phyloP scores from a whole-genome alignment of 2,888 invertebrate genomes.

The Agrochola litura region DNA sequence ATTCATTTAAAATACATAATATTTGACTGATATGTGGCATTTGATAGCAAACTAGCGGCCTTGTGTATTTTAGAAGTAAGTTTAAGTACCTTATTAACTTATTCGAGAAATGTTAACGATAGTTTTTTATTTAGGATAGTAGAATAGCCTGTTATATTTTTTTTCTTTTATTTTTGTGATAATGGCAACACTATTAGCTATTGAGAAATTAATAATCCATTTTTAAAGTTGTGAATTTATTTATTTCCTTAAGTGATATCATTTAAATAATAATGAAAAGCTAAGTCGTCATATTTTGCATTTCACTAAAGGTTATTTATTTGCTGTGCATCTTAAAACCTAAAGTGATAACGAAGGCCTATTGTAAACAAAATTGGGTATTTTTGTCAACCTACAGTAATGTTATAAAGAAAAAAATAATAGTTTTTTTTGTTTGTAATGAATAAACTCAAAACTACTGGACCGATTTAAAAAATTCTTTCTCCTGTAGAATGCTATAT shows the following conservation, averaged over 20 bases:
- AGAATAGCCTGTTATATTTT: constrained; percentile 43
- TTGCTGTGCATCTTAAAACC: background rate
- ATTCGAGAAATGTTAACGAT: constrained; percentile 54
- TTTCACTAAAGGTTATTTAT: background rate
- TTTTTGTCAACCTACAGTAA: background rate
- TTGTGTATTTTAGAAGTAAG: constrained; percentile 57
- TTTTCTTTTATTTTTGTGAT: constrained; percentile 34
- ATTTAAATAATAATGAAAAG: too few relatives aligned
- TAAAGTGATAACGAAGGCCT: background rate
- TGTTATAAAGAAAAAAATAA: too few relatives aligned
- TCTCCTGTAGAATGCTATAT: too few relatives aligned
- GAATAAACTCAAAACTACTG: too few relatives aligned
- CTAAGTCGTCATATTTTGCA: background rate
- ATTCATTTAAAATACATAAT: constrained; percentile 11
- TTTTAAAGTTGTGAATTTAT: background rate
- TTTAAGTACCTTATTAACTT: constrained; percentile 66
- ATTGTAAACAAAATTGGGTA: background rate
- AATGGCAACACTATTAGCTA: constrained; percentile 51
- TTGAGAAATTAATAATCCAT: background rate
- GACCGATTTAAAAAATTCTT: too few relatives aligned
- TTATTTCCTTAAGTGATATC: background rate
- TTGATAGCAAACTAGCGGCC: constrained; percentile 55
- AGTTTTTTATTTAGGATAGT: constrained; percentile 40
- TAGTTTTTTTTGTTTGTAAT: too few relatives aligned
- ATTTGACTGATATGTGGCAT: constrained; percentile 57